Evolutionary conservation across 2,888 invertebrate genomes (phyloP).

Genomic region (Perizoma affinitatum): DNA sequence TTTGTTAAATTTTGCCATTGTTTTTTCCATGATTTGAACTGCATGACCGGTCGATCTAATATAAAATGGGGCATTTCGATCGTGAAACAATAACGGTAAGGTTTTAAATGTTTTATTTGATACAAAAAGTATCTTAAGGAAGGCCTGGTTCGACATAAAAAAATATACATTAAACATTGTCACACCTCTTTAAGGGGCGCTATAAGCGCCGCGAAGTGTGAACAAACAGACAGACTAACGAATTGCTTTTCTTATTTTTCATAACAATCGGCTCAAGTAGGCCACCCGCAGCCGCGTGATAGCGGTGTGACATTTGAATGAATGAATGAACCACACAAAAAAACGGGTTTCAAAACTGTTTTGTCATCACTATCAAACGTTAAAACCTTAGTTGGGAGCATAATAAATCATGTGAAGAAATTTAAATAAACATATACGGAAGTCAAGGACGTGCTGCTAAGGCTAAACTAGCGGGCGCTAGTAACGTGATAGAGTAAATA

Average conservation of each 20-base stretch:
- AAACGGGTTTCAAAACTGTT: conserved; percentile 34
- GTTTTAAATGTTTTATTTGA: conserved; percentile 46
- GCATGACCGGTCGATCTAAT: background rate
- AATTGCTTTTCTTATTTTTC: conserved; percentile 49
- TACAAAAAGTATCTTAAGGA: too few species aligned
- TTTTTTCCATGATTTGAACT: too few species aligned
- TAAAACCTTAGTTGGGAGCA: conserved; percentile 22
- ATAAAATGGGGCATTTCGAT: conserved; percentile 9
- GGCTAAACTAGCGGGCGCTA: too few species aligned
- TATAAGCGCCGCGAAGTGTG: conserved; percentile 36
- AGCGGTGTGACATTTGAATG: conserved; percentile 33
- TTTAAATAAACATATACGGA: conserved; percentile 9
- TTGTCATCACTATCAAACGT: conserved; percentile 35
- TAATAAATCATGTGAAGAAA: conserved; percentile 28
- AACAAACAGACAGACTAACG: conserved; percentile 46
- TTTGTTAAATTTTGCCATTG: too few species aligned
- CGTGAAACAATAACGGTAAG: conserved; percentile 34
- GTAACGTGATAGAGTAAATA: too few species aligned
- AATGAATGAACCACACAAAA: conserved; percentile 35
- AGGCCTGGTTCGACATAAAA: conserved; percentile 39
- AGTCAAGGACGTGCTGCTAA: too few species aligned
- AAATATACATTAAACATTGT: conserved; percentile 45
- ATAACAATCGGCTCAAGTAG: conserved; percentile 35
- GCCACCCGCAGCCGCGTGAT: conserved; percentile 38
- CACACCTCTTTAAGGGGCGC: conserved; percentile 33